A percentile compares a stretch with the other conserved stretches of the same genome.
phyloP scores from a whole-genome alignment of 2,113 vertebrate genomes.

The Phylloscopus trochilus region DNA sequence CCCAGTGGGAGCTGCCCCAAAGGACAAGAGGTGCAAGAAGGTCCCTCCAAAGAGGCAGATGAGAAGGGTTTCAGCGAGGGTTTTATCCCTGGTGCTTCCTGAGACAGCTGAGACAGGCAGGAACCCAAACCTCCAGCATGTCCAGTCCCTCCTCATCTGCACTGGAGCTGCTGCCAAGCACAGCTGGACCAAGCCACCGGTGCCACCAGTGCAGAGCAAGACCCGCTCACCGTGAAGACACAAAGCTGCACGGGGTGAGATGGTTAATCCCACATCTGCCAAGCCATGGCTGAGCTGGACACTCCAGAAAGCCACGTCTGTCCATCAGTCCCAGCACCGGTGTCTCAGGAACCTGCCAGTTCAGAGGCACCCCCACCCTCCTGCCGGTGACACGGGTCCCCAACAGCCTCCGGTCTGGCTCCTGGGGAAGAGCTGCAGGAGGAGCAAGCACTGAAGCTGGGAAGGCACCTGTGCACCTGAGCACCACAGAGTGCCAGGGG shows the following conservation, averaged over 20 bases:
- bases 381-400: not conserved
- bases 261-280: not conserved
- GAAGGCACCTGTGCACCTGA: not conserved
- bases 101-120: not conserved
- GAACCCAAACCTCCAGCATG: not conserved
- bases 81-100: not conserved
- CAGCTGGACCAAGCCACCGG: fast-evolving
- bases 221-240: fast-evolving
- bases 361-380: not conserved
- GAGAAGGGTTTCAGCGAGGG: not conserved
- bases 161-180: not conserved
- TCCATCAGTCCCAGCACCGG: not conserved
- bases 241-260: not conserved
- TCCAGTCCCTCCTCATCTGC: not conserved
- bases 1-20: not conserved
- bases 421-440: not conserved
- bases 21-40: not conserved
- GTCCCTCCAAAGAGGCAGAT: not conserved
- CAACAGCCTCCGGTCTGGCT: not conserved
- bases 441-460: not conserved
- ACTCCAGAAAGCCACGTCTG: not conserved
- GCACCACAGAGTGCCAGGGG: not conserved
- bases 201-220: fast-evolving
- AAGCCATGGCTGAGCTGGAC: not conserved
- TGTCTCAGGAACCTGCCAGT: not conserved